Evolutionary conservation across 2,888 invertebrate species (phyloP).

Genomic region (Phasia obesa): DNA sequence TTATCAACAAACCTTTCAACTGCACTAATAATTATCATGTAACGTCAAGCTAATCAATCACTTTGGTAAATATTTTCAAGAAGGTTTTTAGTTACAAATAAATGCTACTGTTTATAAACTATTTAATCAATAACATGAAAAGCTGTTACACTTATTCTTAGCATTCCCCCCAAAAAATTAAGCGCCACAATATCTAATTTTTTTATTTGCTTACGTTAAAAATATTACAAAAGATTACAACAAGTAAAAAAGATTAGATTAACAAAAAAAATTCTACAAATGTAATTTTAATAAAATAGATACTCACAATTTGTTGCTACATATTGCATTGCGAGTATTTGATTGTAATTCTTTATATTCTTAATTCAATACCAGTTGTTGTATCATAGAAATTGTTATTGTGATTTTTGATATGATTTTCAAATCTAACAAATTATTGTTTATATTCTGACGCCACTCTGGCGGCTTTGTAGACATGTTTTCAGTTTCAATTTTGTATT

Average conservation of each 20-base stretch:
- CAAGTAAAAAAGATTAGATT: constrained; percentile 56
- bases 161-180: constrained; percentile 1
- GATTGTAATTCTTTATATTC: constrained; percentile 18
- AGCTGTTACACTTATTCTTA: neutral
- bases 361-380: constrained; percentile 5
- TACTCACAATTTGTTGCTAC: neutral
- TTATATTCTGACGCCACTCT: constrained; percentile 80
- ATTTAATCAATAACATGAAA: constrained; percentile 12
- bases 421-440: constrained; percentile 71
- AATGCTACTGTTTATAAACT: constrained; percentile 38
- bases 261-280: neutral
- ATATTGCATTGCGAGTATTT: constrained; percentile 57
- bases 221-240: constrained; percentile 53
- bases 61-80: neutral
- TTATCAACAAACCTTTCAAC: too few species aligned
- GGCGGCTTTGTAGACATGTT: constrained; percentile 76
- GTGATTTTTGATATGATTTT: constrained; percentile 59
- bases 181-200: constrained; percentile 57
- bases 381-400: constrained; percentile 46
- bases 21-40: constrained; percentile 30
- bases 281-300: constrained; percentile 8
- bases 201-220: constrained; percentile 25
- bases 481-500: constrained; percentile 43
- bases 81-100: constrained; percentile 51
- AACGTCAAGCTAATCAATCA: neutral